phyloP scores from a whole-genome alignment of 2,113 vertebrate genomes.

The Ovibos moschatus region DNA sequence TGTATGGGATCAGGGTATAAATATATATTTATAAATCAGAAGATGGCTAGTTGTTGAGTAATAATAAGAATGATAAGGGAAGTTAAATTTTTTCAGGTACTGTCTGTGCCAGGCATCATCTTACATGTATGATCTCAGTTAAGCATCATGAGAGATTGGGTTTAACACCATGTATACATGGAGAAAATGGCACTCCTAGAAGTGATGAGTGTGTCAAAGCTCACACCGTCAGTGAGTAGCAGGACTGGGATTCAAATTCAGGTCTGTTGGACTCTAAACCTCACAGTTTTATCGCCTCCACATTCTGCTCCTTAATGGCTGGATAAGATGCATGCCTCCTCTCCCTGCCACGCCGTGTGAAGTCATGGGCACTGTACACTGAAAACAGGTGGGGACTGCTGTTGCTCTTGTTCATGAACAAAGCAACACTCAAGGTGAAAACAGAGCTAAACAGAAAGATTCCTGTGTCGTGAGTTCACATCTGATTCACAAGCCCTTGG shows the following conservation, averaged over 20 bases:
- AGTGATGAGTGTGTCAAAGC: neutral
- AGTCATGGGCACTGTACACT: neutral
- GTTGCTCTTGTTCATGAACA: neutral
- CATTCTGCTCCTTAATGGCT: neutral
- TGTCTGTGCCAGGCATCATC: neutral
- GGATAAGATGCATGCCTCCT: neutral
- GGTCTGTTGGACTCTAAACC: neutral
- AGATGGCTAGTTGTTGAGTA: neutral
- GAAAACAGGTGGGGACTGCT: neutral
- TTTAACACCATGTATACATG: neutral
- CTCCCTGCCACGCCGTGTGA: neutral
- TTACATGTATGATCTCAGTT: neutral
- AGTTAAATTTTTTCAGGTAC: neutral
- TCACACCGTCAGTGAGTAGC: neutral
- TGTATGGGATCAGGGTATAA: neutral
- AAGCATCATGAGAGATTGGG: neutral
- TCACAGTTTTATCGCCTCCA: neutral
- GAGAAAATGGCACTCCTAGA: neutral
- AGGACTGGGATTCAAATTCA: neutral
- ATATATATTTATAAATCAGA: neutral
- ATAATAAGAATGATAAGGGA: neutral
- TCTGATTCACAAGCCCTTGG: neutral
- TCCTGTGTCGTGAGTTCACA: neutral
- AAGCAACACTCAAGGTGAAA: neutral
- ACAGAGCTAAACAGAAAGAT: neutral